A percentile compares a stretch with the other conserved stretches of the same genome.
Conservation (phyloP, 2,113 vertebrate species). For the Hyperopisus bebe region DNA sequence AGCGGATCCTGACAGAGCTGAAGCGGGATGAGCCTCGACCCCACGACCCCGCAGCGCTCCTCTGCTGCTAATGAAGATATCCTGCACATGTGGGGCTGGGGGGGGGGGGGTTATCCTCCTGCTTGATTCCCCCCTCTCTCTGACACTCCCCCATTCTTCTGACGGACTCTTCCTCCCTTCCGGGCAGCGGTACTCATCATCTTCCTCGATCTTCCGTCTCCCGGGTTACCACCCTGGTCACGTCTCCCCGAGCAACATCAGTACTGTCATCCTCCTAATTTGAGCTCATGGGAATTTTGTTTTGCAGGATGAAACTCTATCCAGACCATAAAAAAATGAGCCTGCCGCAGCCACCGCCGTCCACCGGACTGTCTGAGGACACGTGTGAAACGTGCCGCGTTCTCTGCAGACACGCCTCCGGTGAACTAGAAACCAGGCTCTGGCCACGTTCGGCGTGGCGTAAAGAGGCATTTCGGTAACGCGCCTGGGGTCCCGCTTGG, state of each 20-base stretch:
- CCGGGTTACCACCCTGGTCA: background rate
- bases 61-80: slow-evolving; percentile 12
- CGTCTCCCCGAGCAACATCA: background rate
- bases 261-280: background rate
- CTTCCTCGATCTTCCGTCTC: background rate
- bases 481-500: background rate
- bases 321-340: background rate
- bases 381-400: background rate
- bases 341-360: background rate
- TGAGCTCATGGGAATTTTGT: slow-evolving; percentile 1
- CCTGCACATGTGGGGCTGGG: background rate
- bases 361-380: background rate
- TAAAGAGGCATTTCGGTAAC: background rate
- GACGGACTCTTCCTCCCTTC: background rate
- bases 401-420: background rate
- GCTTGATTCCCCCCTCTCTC: background rate
- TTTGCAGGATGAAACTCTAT: background rate
- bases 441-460: background rate
- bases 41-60: background rate
- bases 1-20: background rate
- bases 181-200: background rate
- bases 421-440: background rate
- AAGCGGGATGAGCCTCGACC: background rate
- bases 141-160: background rate
- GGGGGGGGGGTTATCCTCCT: background rate